These are phyloP conservation scores for Zeugodacus cucurbitae DNA, from an alignment of 1,140 invertebrate species.

Conservation along the genomic window DNA sequence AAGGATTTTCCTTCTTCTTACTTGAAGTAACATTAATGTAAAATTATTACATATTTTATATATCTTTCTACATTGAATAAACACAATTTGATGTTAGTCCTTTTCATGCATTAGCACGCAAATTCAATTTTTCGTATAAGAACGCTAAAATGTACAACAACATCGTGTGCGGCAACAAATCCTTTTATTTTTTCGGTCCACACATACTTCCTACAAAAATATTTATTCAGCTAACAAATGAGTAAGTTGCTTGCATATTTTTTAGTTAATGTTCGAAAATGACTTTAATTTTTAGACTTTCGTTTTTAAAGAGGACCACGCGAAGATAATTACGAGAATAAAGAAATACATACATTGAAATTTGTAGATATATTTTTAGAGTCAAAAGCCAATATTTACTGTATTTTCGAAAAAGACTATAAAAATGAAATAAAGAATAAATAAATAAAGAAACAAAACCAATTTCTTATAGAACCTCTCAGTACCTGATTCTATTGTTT, in stretches of 20 bases:
- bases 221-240: neutral
- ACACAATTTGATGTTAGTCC: neutral
- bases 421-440: neutral
- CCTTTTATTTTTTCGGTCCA: neutral
- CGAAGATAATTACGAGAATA: neutral
- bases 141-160: neutral
- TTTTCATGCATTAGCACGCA: neutral
- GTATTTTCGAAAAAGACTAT: neutral
- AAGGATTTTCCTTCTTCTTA: no score
- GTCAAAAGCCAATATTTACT: neutral
- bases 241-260: neutral
- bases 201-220: neutral
- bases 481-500: neutral
- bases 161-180: neutral
- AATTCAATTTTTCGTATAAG: neutral
- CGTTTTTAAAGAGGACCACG: neutral
- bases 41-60: neutral
- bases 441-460: neutral
- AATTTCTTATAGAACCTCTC: neutral
- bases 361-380: neutral
- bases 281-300: neutral
- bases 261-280: neutral
- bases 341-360: neutral
- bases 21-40: no score
- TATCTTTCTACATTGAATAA: neutral